phyloP scores from a whole-genome alignment of 64 coral and sea anemone species.

The Montipora foliosa region DNA sequence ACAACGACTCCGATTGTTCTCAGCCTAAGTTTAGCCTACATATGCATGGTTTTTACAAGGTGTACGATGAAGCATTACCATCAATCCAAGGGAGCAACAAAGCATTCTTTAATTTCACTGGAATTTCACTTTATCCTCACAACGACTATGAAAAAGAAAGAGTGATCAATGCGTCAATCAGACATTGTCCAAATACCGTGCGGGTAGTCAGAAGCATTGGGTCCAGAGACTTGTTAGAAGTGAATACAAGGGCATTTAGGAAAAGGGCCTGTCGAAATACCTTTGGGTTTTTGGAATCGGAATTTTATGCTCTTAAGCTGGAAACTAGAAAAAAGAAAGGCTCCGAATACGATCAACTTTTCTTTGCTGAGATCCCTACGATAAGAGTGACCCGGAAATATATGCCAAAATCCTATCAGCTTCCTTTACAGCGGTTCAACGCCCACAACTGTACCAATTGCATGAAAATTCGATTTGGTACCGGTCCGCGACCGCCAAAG shows the following conservation, averaged over 20 bases:
- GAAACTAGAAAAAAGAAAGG: conserved; percentile 53
- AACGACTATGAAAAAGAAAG: conserved; percentile 33
- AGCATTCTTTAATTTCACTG: conserved; percentile 75
- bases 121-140: conserved; percentile 49
- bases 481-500: conserved; percentile 31
- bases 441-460: conserved; percentile 80
- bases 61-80: background rate
- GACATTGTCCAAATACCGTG: conserved; percentile 67
- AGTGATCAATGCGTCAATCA: conserved; percentile 42
- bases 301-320: conserved; percentile 75
- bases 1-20: conserved; percentile 70
- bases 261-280: conserved; percentile 70
- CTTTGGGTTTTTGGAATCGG: conserved; percentile 84
- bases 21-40: conserved; percentile 74
- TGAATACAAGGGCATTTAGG: conserved; percentile 63
- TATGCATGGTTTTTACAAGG: conserved; percentile 64
- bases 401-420: conserved; percentile 68
- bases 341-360: conserved; percentile 54
- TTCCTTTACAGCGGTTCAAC: conserved; percentile 71
- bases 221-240: conserved; percentile 21
- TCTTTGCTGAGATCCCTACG: conserved; percentile 79
- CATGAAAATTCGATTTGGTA: conserved; percentile 48
- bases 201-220: conserved; percentile 34
- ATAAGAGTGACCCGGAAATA: conserved; percentile 50
- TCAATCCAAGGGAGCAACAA: conserved; percentile 47